Evolutionary conservation across 1,140 invertebrate genomes (phyloP).

Genomic region (Drosophila nasuta): DNA sequence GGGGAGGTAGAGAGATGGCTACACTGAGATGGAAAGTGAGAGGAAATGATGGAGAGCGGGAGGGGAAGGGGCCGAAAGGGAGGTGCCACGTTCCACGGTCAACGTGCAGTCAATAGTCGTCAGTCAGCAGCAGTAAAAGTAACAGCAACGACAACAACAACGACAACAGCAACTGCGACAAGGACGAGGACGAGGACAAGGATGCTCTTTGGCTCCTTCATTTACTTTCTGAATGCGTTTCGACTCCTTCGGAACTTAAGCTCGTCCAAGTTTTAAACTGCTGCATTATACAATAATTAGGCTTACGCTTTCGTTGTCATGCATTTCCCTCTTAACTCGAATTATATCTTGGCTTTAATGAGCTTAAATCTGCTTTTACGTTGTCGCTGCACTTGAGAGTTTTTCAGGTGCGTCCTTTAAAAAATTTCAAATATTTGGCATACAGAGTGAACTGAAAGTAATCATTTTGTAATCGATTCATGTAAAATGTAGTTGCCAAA

Average conservation of each 20-base stretch:
- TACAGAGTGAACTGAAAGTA: too few species aligned
- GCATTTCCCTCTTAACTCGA: background rate
- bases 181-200: background rate
- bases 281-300: too few species aligned
- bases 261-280: background rate
- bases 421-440: too few species aligned
- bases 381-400: background rate
- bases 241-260: background rate
- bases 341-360: background rate
- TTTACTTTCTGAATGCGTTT: background rate
- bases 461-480: too few species aligned
- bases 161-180: slow-evolving; percentile 6
- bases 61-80: background rate
- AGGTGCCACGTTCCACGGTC: background rate
- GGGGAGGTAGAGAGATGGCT: background rate
- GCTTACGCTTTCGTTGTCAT: slow-evolving; percentile 1
- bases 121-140: slow-evolving; percentile 3
- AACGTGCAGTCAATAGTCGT: slow-evolving; percentile 26
- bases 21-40: background rate
- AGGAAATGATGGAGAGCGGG: background rate
- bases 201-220: background rate
- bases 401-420: too few species aligned
- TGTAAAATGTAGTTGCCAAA: too few species aligned
- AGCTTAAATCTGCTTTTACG: background rate
- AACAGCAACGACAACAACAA: slow-evolving; percentile 7